A percentile compares a stretch with the other conserved stretches of the same genome.
phyloP scores from a whole-genome alignment of 2,113 vertebrate species.

The Stomatorhinus ivindoensis region DNA sequence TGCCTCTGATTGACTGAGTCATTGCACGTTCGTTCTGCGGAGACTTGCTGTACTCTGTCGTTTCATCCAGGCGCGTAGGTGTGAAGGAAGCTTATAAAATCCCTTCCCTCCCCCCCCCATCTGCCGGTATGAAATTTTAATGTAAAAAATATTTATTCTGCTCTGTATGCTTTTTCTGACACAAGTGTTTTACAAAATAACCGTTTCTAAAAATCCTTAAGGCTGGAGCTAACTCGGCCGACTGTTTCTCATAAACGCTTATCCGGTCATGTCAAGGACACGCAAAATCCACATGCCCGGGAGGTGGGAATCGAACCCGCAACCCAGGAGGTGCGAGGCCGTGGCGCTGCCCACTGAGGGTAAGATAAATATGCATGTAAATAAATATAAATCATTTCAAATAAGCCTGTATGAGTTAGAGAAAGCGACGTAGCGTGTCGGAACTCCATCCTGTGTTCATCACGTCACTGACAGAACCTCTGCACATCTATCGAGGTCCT shows the following conservation, averaged over 20 bases:
- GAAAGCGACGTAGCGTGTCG: not conserved
- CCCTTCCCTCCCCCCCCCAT: not conserved
- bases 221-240: not conserved
- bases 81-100: not conserved
- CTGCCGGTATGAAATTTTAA: not conserved
- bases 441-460: not conserved
- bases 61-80: slow-evolving; percentile 15
- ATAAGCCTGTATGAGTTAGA: not conserved
- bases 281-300: not conserved
- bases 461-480: not conserved
- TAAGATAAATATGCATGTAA: not conserved
- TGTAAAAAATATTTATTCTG: not conserved
- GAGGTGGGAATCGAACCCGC: not conserved
- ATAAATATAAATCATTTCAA: not conserved
- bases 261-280: not conserved
- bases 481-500: not conserved
- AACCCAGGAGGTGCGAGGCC: not conserved
- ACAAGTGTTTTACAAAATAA: not conserved
- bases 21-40: slow-evolving; percentile 31
- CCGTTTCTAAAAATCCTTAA: not conserved
- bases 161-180: not conserved
- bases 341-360: not conserved
- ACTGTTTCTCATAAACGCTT: not conserved
- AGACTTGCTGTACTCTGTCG: slow-evolving; percentile 25
- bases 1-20: slow-evolving; percentile 32